A percentile compares a stretch with the other conserved stretches of the same genome.
phyloP scores from a whole-genome alignment of 2,888 invertebrate species.

The Caenorhabditis zanzibari region DNA sequence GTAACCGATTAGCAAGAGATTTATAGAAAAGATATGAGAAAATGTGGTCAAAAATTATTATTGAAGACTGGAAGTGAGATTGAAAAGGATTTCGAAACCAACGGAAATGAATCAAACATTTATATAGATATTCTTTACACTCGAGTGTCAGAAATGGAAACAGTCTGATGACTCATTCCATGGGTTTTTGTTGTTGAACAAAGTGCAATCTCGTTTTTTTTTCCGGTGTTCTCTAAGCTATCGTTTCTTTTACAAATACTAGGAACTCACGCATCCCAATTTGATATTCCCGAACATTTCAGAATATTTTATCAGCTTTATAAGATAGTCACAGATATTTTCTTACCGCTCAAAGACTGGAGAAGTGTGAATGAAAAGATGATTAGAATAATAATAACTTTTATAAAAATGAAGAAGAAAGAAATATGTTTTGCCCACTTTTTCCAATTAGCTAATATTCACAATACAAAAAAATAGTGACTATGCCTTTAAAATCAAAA shows the following conservation, averaged over 20 bases:
- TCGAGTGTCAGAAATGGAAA: background rate
- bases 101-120: slow-evolving; percentile 1
- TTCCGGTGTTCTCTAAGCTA: no score
- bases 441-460: slow-evolving; percentile 37
- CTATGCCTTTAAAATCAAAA: slow-evolving; percentile 17
- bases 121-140: background rate
- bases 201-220: background rate
- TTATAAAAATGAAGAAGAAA: background rate
- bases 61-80: background rate
- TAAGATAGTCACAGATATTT: background rate
- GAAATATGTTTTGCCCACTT: background rate
- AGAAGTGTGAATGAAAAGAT: background rate
- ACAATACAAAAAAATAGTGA: slow-evolving; percentile 1
- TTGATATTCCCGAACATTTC: slow-evolving; percentile 10
- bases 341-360: background rate
- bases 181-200: background rate
- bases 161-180: slow-evolving; percentile 4
- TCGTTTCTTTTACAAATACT: background rate
- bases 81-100: background rate
- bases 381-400: background rate
- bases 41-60: background rate
- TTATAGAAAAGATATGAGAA: background rate
- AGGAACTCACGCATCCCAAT: slow-evolving; percentile 16
- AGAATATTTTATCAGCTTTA: slow-evolving; percentile 17
- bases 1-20: slow-evolving; percentile 17